Percentiles rank a stretch among this genome's conserved stretches.
Evolutionary conservation across 1,140 invertebrate genomes (phyloP).

Genomic region (Lordiphosa collinella): DNA sequence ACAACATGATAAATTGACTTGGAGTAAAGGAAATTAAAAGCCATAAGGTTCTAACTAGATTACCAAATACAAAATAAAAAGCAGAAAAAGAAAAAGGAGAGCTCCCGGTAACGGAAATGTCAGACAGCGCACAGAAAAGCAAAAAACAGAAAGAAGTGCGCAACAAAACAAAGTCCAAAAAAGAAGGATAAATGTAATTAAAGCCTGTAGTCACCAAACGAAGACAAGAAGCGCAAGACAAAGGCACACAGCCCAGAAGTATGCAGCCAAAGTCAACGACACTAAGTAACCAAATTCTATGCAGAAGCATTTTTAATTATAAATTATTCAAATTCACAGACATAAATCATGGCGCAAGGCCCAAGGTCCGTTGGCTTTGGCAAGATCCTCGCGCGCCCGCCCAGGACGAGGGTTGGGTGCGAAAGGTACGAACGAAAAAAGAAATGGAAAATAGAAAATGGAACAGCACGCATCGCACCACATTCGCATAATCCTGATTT

Average conservation of each 20-base stretch:
- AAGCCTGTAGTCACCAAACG: constrained; percentile 38
- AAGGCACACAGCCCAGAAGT: constrained; percentile 36
- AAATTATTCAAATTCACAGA: constrained; percentile 76
- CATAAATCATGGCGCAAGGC: constrained; percentile 74
- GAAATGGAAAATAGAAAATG: constrained; percentile 1
- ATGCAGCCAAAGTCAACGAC: constrained; percentile 53
- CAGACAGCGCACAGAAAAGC: constrained; percentile 2
- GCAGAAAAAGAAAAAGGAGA: constrained; percentile 17
- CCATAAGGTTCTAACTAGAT: constrained; percentile 66
- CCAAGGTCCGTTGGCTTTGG: constrained; percentile 18
- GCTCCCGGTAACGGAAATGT: constrained; percentile 13
- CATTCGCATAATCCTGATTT: constrained; percentile 79
- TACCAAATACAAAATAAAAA: constrained; percentile 34
- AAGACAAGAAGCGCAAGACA: constrained; percentile 26
- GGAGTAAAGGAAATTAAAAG: constrained; percentile 71
- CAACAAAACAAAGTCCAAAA: constrained; percentile 17
- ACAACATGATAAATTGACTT: constrained; percentile 63
- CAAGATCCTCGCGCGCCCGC: constrained; percentile 10
- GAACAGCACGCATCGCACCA: constrained; percentile 60
- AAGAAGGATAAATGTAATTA: constrained; percentile 73
- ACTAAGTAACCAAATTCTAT: constrained; percentile 74
- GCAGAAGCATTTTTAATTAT: constrained; percentile 71
- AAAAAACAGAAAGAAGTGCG: constrained; percentile 27
- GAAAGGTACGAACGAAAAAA: constrained; percentile 17
- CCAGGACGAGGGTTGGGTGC: constrained; percentile 19